phyloP scores from a whole-genome alignment of 2,797 vertebrate genomes.

The Peromyscus melanophrys region DNA sequence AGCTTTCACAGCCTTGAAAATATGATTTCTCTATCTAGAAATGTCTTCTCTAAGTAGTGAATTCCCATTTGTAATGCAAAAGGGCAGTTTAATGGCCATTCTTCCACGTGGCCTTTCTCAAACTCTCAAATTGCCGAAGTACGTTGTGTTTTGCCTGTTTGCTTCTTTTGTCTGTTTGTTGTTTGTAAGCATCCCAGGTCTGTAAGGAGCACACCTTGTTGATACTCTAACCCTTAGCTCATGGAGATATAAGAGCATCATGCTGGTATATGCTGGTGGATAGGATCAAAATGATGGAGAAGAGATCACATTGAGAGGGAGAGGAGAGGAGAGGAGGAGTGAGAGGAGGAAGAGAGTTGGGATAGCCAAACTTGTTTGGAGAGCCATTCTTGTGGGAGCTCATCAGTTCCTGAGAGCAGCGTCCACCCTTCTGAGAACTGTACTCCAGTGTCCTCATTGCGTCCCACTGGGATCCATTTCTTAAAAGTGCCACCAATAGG shows the following conservation, averaged over 20 bases:
- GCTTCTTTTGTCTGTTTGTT: neutral
- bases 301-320: neutral
- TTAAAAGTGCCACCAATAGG: neutral
- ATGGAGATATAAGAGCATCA: neutral
- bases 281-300: neutral
- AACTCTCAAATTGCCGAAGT: neutral
- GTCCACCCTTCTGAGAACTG: neutral
- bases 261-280: neutral
- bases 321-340: neutral
- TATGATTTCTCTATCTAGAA: conserved; percentile 15
- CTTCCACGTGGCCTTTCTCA: conserved; percentile 20
- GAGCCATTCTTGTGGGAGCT: neutral
- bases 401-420: neutral
- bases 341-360: neutral
- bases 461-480: too few species aligned
- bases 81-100: neutral
- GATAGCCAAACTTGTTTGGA: neutral
- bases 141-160: neutral
- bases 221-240: neutral
- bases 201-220: conserved; percentile 13
- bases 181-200: neutral
- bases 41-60: neutral
- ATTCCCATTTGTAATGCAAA: neutral
- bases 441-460: too few species aligned
- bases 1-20: conserved; percentile 2